phyloP scores from a whole-genome alignment of 2,113 vertebrate species.

The Jaculus jaculus region DNA sequence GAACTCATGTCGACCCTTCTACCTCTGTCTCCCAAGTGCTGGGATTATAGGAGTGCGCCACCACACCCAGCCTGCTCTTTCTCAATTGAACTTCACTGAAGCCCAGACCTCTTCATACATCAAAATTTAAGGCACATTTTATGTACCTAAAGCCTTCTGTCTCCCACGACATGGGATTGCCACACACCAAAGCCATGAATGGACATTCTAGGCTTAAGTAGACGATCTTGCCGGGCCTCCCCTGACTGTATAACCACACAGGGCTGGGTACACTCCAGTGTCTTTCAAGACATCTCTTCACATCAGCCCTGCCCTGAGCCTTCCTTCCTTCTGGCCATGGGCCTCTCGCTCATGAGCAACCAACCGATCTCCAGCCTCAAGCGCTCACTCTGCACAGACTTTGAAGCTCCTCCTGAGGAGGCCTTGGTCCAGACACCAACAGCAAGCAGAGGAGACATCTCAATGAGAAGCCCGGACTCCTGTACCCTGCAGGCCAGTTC shows the following conservation, averaged over 20 bases:
- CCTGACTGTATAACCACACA: background rate
- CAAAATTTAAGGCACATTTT: background rate
- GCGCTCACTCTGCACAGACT: background rate
- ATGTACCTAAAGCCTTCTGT: background rate
- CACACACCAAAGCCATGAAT: background rate
- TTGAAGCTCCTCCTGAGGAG: background rate
- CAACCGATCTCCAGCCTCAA: background rate
- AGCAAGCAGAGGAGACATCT: background rate
- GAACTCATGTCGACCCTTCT: no score
- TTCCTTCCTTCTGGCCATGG: background rate
- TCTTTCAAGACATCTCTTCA: background rate
- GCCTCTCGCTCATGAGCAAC: background rate
- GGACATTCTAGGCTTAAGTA: background rate
- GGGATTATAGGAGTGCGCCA: no score
- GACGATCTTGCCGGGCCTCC: background rate
- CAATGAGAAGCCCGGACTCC: background rate
- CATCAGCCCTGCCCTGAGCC: background rate
- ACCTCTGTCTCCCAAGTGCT: no score
- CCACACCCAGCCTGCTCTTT: no score
- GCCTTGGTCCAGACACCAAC: background rate
- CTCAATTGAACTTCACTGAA: background rate
- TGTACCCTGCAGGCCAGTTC: background rate
- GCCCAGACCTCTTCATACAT: background rate
- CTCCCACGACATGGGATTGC: background rate
- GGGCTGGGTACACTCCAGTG: no score